These are phyloP conservation scores for Bellardia bayeri DNA, from an alignment of 2,888 invertebrate genomes.

Conservation along the genomic window DNA sequence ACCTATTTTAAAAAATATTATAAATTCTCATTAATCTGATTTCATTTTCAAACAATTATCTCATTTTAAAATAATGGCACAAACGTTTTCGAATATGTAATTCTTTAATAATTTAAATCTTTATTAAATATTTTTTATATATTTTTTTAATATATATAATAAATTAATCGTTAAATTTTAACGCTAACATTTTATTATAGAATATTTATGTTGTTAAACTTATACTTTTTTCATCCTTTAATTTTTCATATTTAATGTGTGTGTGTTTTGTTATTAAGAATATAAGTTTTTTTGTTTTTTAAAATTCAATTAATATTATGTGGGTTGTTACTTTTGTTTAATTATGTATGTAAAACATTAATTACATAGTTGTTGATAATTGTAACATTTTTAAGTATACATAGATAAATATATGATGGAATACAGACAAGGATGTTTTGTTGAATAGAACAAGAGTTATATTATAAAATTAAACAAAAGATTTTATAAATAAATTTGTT, in stretches of 20 bases:
- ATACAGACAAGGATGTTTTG: background rate
- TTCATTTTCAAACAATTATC: no score
- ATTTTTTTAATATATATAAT: slow-evolving; percentile 19
- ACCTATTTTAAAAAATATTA: no score
- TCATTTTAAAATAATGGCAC: background rate
- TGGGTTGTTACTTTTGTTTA: slow-evolving; percentile 2
- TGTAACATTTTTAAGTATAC: slow-evolving; percentile 31
- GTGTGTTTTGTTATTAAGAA: background rate
- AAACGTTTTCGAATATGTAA: background rate
- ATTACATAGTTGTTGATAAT: background rate
- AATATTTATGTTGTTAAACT: slow-evolving; percentile 26
- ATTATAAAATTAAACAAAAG: no score
- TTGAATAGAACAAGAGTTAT: no score
- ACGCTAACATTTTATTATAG: slow-evolving; percentile 68
- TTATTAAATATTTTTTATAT: slow-evolving; percentile 61
- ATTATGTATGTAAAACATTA: background rate
- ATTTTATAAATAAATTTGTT: no score
- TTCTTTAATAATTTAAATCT: slow-evolving; percentile 61
- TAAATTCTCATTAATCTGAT: no score
- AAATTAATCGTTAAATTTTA: slow-evolving; percentile 62
- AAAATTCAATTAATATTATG: slow-evolving; percentile 46
- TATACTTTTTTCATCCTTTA: slow-evolving; percentile 11
- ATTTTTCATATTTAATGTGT: slow-evolving; percentile 39
- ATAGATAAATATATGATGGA: background rate
- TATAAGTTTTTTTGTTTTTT: background rate